Base-by-base conservation (phyloP, 1,140 invertebrate species). In the Drosophila gunungcola region DNA sequence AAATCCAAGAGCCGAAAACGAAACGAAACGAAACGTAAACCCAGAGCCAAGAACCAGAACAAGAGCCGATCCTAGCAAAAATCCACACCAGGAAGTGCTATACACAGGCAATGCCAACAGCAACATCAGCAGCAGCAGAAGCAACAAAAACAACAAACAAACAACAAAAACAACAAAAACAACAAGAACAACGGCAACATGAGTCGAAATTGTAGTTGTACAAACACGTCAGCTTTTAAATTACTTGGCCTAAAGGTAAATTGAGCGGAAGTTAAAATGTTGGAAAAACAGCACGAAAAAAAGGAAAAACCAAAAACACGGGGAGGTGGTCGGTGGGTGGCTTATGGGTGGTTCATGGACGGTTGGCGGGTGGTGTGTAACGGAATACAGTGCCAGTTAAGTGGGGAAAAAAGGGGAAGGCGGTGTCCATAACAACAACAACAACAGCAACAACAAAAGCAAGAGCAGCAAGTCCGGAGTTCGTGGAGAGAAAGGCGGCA, bases 201-300 rank as follows among this genome's bases (percentile, higher is more conserved):
- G 84, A 89, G 84, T 84, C 84, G 76, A 89, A 88, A 89, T 88
- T 88, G 85, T 90, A 89, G 85, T 89, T 89, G 84, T 89, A 90
- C 80, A 89, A 89, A 89, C 84, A 89, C 84, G 84, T 89, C 84
- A 89, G 84, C 84, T 89, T 90, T 89, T 90, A 89, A 89, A 89
- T 89, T 89, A 90, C 84, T 89, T 89, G 84, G 84, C 84, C 84
- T 89, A 89, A 89, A 89, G 84, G 85, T 89, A 89, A 89, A 89
- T 89, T 89, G 84, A 89, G 84, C 84, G 84, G 84, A 89, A 89
- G 84, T 89, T 89, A 89, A 89, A 89, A 89, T 89, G 84, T 90
- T 90, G 84, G 85, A 89, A 89, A 88, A 89, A 80, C 84, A 89
- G 84, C 68, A 80, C 56, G 73, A 84, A 89, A 84, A 89, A 89